These are phyloP conservation scores for Caenorhabditis wallacei DNA, from an alignment of 2,888 invertebrate species.

Conservation along the genomic window DNA sequence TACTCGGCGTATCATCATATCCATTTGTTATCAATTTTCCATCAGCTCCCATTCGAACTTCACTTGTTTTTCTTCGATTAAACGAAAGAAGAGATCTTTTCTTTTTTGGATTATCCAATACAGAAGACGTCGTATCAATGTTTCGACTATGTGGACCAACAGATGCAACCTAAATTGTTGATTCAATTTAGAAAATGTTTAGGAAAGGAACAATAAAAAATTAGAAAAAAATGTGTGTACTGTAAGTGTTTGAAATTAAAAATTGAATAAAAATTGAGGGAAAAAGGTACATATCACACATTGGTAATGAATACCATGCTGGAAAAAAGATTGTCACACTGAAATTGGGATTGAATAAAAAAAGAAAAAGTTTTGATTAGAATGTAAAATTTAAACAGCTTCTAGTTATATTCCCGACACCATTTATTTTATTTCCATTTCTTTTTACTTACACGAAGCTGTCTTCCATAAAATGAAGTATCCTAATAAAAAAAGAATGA, in stretches of 20 bases:
- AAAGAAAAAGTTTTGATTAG: not conserved
- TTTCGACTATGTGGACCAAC: constrained; percentile 60
- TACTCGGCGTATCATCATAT: constrained; percentile 58
- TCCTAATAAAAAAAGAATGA: constrained; percentile 35
- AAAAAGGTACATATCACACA: constrained; percentile 28
- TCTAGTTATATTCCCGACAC: constrained; percentile 29
- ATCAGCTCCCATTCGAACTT: constrained; percentile 77
- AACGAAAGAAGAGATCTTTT: constrained; percentile 70
- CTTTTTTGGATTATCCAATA: constrained; percentile 66
- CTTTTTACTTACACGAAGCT: constrained; percentile 55
- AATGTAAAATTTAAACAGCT: constrained; percentile 23
- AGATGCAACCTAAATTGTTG: constrained; percentile 47
- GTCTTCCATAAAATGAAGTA: constrained; percentile 60
- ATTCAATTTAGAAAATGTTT: not conserved
- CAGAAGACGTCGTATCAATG: constrained; percentile 44
- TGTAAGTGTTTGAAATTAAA: constrained; percentile 19
- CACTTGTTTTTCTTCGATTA: constrained; percentile 78
- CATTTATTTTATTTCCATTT: not conserved
- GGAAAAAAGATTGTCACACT: constrained; percentile 43
- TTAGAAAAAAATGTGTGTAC: constrained; percentile 17
- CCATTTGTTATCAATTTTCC: constrained; percentile 77
- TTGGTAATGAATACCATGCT: constrained; percentile 53
- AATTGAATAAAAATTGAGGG: constrained; percentile 14
- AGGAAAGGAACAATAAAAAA: not conserved
- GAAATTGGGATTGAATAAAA: not conserved